phyloP scores from a whole-genome alignment of 2,113 vertebrate genomes.

The Ophiodon elongatus region DNA sequence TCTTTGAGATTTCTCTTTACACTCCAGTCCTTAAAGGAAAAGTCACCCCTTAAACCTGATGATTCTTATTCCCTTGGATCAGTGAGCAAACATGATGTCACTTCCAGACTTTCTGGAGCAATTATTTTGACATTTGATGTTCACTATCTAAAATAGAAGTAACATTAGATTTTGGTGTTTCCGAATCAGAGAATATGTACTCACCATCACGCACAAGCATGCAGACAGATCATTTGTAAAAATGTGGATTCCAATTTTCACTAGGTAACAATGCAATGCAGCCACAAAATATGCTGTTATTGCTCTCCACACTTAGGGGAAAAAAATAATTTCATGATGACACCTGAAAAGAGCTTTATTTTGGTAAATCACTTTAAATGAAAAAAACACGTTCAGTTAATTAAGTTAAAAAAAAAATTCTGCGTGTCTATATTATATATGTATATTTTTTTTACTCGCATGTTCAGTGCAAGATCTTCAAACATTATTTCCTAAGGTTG shows the following conservation, averaged over 20 bases:
- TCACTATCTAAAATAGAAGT: not conserved
- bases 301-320: not conserved
- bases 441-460: not conserved
- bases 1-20: slow-evolving; percentile 12
- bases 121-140: not conserved
- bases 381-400: not conserved
- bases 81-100: slow-evolving; percentile 16
- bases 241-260: not conserved
- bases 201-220: not conserved
- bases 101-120: not conserved
- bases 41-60: not conserved
- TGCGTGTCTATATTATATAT: too few species aligned
- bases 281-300: not conserved
- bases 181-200: not conserved
- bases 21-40: not conserved
- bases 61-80: not conserved
- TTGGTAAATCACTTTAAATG: not conserved
- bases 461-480: not conserved
- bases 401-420: not conserved
- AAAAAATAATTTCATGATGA: not conserved
- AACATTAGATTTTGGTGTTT: not conserved
- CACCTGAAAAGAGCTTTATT: not conserved
- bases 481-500: not conserved
- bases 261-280: not conserved
- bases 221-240: not conserved